Percentiles rank a stretch among this genome's conserved stretches.
Evolutionary conservation across 2,888 invertebrate genomes (phyloP).

Genomic region (Eupithecia abbreviata): DNA sequence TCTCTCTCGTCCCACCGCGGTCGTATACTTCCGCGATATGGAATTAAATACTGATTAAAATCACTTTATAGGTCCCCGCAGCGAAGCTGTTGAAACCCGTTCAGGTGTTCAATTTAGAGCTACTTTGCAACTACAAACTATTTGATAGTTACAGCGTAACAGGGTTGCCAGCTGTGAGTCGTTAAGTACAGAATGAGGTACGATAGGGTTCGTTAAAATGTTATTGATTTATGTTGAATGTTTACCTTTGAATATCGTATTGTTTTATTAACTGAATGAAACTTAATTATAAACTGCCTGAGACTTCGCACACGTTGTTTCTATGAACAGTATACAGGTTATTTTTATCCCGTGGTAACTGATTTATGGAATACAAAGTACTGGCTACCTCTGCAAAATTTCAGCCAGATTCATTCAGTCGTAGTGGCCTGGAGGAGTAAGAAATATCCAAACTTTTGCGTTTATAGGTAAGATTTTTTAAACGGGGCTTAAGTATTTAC

Average conservation of each 20-base stretch:
- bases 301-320: too few species aligned
- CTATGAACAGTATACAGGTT: too few species aligned
- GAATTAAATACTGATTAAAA: slow-evolving; percentile 82
- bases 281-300: too few species aligned
- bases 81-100: slow-evolving; percentile 57
- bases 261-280: background rate
- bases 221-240: slow-evolving; percentile 43
- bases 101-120: slow-evolving; percentile 72
- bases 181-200: slow-evolving; percentile 56
- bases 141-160: slow-evolving; percentile 61
- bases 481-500: too few species aligned
- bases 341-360: too few species aligned
- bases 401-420: too few species aligned
- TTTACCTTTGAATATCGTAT: background rate
- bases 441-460: too few species aligned
- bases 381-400: too few species aligned
- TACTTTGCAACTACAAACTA: slow-evolving; percentile 75
- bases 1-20: slow-evolving; percentile 61
- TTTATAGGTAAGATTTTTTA: too few species aligned
- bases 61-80: slow-evolving; percentile 63
- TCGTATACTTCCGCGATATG: slow-evolving; percentile 64
- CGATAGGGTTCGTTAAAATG: slow-evolving; percentile 51
- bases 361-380: too few species aligned
- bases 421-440: too few species aligned
- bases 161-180: slow-evolving; percentile 59